These are phyloP conservation scores for Platalea minor DNA, from an alignment of 2,797 vertebrate species.

Conservation along the genomic window DNA sequence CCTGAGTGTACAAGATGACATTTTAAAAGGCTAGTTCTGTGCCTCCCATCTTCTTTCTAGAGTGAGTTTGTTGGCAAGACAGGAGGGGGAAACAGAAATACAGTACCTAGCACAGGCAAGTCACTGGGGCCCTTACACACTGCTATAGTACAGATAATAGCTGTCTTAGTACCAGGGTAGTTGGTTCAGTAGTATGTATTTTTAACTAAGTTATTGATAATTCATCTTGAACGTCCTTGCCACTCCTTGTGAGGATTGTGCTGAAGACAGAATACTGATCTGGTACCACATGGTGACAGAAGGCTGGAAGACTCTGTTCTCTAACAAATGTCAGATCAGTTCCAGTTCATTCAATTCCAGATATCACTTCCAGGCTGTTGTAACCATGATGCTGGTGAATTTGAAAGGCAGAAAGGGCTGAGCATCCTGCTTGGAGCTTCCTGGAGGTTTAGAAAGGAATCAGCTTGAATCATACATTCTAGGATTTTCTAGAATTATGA, in stretches of 20 bases:
- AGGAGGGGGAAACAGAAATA: not conserved
- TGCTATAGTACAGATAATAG: not conserved
- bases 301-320: not conserved
- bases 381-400: not conserved
- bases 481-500: not conserved
- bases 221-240: not conserved
- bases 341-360: not conserved
- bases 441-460: not conserved
- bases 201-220: not conserved
- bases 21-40: not conserved
- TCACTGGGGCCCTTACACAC: not conserved
- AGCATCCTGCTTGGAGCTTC: not conserved
- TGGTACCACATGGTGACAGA: not conserved
- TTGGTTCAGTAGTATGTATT: not conserved
- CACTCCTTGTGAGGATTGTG: not conserved
- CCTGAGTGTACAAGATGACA: not conserved
- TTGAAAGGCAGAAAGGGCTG: not conserved
- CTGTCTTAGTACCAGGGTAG: not conserved
- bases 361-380: not conserved
- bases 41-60: not conserved
- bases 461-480: not conserved
- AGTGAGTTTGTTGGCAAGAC: not conserved
- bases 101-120: not conserved
- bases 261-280: not conserved
- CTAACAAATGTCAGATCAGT: not conserved